Conservation (phyloP, 2,797 vertebrate species). For the Halcyon chelicuti region DNA sequence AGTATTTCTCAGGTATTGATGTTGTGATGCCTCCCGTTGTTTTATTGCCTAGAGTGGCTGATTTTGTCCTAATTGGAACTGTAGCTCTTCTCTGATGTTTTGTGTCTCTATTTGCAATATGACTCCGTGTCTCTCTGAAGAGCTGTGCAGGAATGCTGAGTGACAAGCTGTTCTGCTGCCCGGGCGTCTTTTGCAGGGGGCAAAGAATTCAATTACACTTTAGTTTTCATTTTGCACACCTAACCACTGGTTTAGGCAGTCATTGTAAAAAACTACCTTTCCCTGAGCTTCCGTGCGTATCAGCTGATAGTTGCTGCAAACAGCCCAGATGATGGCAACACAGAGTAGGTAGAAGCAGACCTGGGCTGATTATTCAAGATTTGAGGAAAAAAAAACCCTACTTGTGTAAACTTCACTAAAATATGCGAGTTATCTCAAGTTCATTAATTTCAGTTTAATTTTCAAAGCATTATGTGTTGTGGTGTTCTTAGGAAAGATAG, state of each 20-base stretch:
- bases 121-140: background rate
- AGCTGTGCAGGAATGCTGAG: background rate
- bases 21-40: constrained; percentile 82
- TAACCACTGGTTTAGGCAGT: background rate
- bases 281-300: background rate
- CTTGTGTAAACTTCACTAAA: constrained; percentile 6
- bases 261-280: background rate
- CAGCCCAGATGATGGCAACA: constrained; percentile 44
- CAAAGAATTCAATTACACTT: constrained; percentile 25
- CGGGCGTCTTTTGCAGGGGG: constrained; percentile 2
- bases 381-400: background rate
- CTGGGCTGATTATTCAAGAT: background rate
- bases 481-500: background rate
- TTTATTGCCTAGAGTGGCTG: constrained; percentile 84
- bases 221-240: constrained; percentile 9
- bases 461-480: background rate
- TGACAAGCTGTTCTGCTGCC: background rate
- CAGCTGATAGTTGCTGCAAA: background rate
- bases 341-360: background rate
- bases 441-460: constrained; percentile 39
- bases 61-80: constrained; percentile 85
- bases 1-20: constrained; percentile 84
- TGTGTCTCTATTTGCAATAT: constrained; percentile 85
- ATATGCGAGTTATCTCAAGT: background rate
- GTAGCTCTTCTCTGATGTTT: constrained; percentile 82